Evolutionary conservation across 2,113 vertebrate species (phyloP).

Genomic region (Rissa tridactyla): DNA sequence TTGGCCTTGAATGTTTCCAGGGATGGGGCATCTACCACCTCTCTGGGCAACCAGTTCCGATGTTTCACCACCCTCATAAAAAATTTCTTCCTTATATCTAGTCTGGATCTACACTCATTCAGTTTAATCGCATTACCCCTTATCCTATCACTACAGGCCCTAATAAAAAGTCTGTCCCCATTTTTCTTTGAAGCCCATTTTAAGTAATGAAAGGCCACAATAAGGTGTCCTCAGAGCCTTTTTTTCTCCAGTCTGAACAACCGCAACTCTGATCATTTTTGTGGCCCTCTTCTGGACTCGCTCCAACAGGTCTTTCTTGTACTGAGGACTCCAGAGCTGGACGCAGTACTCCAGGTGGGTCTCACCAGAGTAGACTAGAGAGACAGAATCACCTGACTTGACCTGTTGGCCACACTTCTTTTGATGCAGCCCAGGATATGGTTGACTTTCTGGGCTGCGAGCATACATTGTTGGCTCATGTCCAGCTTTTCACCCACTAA

Average conservation of each 20-base stretch:
- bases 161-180: background rate
- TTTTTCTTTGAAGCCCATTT: background rate
- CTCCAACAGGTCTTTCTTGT: background rate
- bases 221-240: background rate
- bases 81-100: background rate
- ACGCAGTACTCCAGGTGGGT: background rate
- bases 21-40: background rate
- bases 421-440: background rate
- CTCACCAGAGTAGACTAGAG: background rate
- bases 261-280: background rate
- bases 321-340: background rate
- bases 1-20: background rate
- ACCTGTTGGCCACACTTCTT: background rate
- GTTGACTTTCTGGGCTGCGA: background rate
- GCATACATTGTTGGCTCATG: accelerated
- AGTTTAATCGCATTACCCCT: background rate
- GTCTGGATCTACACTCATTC: background rate
- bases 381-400: background rate
- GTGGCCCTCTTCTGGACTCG: background rate
- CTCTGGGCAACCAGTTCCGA: background rate
- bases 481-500: background rate
- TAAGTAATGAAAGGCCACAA: background rate
- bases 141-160: background rate
- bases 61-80: background rate
- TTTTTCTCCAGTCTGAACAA: background rate